Evolutionary conservation across 2,797 vertebrate genomes (phyloP), one percentile per base, ranked within the genome.

Genomic region (Cuculus canorus): DNA sequence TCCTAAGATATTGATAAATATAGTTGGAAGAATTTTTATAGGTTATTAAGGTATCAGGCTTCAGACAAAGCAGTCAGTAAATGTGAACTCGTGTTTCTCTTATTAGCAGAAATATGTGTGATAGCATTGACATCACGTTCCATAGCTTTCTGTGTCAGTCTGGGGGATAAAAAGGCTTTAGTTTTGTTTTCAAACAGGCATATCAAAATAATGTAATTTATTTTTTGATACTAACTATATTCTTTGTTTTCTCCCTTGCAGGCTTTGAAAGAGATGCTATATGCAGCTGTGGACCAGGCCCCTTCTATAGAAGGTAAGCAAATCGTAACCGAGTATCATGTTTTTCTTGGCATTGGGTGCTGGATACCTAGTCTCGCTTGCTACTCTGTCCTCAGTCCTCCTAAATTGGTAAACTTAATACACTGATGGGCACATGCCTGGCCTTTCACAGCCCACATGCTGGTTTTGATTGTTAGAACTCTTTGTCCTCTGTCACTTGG

Each of bases 231-330:
- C 18, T 95, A 66, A 94, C 56, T 53, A 1, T 84, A 45, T 88
- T 87, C 88, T 81, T 83, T 92, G 88, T 93, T 91, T 24, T 68
- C 88, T 98, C 68, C 96, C 82, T 90, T 95, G 56, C 96, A 99
- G 99, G 99, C 99, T 96, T 99, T 99, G 97, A 99, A 99, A 97
- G 99, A 99, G 96, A 99, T 99, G 99, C 98, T 99, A 47, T 99
- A 99, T 97, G 98, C 99, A 60, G 99, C 99, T 96, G 99, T 99
- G 98, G 99, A 99, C 97, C 99, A 99, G 97, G 99, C 99, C n/a
- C 99, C 99, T 81, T 99, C 99, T 93, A 98, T 99, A 93, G 99
- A 99, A 99, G 99, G 99, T 99, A 99, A 98, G 95, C 24, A 77
- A 83, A 45, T 30, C 81, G 76, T 93, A 91, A 80, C 53, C 1